Evolutionary conservation across 2,797 vertebrate genomes (phyloP), one percentile per base, ranked within the genome.

Genomic region (Myotis pilosus): DNA sequence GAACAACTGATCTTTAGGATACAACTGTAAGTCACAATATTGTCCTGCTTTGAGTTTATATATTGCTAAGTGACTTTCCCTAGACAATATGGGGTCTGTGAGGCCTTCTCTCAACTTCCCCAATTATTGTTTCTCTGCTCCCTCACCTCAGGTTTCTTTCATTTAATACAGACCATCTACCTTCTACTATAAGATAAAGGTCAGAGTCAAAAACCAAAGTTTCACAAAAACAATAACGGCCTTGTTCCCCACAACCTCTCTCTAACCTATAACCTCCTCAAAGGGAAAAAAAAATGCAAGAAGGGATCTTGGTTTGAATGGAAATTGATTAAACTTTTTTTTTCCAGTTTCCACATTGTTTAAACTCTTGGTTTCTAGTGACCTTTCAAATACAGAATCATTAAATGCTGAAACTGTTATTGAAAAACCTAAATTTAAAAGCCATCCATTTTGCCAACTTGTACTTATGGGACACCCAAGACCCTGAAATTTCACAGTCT

Each of bases 211-310:
- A 98, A 97, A 87, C 97, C 96, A 85, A 2, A 97, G 98, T 98
- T 98, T 98, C 98, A 98, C 97, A 98, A 98, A 98, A 98, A 98
- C 89, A 97, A 96, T 97, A 95, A 95, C 72, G 15, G 80, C 68
- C 80, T 95, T 87, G 87, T 75, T 96, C 96, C 66, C 82, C 96
- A 95, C 72, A 89, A 86, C n/a, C n/a, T 91, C 66, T 92, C 62
- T 91, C 76, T 79, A 79, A 88, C 53, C 33, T 20, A 44, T 92
- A 90, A 93, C 93, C 89, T 95, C 85, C 91, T 82, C 93, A 96
- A 94, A 96, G 64, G 86, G 96, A 82, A 96, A 98, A 97, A 97
- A 97, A 97, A 96, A 96, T 87, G 79, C 74, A 94, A 97, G 79
- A 96, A 96, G 88, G 87, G 94, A 97, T 93, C 96, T 96, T 97